Evolutionary conservation across 2,113 vertebrate genomes (phyloP).

Genomic region (Holacanthus passer): DNA sequence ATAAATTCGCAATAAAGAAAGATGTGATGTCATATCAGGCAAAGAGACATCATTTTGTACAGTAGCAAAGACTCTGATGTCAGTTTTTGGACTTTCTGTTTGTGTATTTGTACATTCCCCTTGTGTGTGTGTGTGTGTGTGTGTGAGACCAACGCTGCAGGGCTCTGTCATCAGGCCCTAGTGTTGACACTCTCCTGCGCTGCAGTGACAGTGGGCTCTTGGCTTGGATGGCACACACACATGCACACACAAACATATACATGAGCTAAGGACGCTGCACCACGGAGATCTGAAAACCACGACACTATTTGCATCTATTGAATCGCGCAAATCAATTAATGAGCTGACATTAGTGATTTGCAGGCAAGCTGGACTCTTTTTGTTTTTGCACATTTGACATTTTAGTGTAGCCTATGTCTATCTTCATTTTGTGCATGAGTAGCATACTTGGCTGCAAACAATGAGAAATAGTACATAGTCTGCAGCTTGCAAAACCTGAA

Average conservation of each 20-base stretch:
- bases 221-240: neutral
- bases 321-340: neutral
- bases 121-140: neutral
- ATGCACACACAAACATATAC: neutral
- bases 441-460: neutral
- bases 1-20: slow-evolving; percentile 42
- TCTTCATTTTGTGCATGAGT: too few species aligned
- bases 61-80: neutral
- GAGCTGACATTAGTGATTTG: neutral
- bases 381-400: neutral
- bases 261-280: neutral
- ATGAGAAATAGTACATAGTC: neutral
- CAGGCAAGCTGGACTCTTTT: neutral
- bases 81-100: neutral
- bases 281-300: neutral
- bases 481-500: neutral
- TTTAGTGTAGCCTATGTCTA: too few species aligned
- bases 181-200: slow-evolving; percentile 3
- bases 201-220: slow-evolving; percentile 26
- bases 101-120: slow-evolving; percentile 18
- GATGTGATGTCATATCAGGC: slow-evolving; percentile 14
- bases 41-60: slow-evolving; percentile 3
- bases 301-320: neutral
- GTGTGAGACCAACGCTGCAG: slow-evolving; percentile 11
- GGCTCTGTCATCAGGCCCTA: slow-evolving; percentile 45